Conservation (phyloP, 2,888 invertebrate genomes). For the Dioctria rufipes region DNA sequence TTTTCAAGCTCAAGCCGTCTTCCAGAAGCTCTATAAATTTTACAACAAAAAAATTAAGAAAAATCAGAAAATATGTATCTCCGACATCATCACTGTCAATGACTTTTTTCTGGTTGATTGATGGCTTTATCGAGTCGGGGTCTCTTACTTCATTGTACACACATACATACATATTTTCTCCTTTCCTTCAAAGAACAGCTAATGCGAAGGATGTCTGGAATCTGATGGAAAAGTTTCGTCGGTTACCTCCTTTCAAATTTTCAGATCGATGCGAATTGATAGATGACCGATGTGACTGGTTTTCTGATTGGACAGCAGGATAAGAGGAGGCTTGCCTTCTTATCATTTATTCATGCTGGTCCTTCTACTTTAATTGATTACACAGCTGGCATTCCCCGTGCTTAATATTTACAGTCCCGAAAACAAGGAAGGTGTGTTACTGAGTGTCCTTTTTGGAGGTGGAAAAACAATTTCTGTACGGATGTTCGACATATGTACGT, state of each 20-base stretch:
- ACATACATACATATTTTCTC: background rate
- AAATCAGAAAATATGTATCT: background rate
- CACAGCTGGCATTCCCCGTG: conserved; percentile 18
- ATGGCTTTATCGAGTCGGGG: conserved; percentile 15
- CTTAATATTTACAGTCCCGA: conserved; percentile 22
- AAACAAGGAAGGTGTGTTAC: conserved; percentile 32
- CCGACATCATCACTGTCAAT: background rate
- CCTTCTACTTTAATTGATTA: conserved; percentile 33
- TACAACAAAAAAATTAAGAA: background rate
- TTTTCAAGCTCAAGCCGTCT: too few relatives aligned
- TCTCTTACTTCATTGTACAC: background rate
- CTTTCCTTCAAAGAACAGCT: background rate
- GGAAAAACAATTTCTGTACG: too few relatives aligned
- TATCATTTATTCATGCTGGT: conserved; percentile 19
- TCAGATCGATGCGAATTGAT: conserved; percentile 44
- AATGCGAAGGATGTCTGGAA: conserved; percentile 12
- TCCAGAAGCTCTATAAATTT: too few relatives aligned
- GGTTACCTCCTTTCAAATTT: conserved; percentile 31
- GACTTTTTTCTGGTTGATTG: conserved; percentile 15
- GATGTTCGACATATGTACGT: too few relatives aligned
- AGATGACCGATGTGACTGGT: conserved; percentile 47
- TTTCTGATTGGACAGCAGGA: conserved; percentile 43
- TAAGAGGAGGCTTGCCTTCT: conserved; percentile 38
- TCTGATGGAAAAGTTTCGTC: background rate
- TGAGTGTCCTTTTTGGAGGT: background rate